Evolutionary conservation across 2,888 invertebrate species (phyloP).

Genomic region (Mylabris sibirica): DNA sequence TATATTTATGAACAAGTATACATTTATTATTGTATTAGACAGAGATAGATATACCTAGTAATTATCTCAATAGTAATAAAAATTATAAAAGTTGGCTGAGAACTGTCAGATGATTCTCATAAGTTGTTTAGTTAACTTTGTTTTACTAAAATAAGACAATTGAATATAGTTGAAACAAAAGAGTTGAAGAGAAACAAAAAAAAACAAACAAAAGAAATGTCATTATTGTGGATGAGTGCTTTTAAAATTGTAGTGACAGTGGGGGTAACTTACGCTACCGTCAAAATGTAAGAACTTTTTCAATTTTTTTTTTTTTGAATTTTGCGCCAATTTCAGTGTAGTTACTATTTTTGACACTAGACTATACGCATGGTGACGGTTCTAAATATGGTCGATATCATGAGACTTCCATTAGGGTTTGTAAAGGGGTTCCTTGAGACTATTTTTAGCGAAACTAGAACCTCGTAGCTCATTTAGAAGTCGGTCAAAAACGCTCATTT

Average conservation of each 20-base stretch:
- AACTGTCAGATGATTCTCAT: not conserved
- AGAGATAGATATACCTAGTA: not conserved
- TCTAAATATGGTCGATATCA: too few species aligned
- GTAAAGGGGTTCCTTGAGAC: too few species aligned
- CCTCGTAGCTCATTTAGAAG: too few species aligned
- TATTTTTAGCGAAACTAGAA: too few species aligned
- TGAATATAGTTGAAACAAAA: not conserved
- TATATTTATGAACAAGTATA: too few species aligned
- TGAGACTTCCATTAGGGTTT: too few species aligned
- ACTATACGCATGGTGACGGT: too few species aligned
- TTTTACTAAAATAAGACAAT: not conserved
- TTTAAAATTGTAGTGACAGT: conserved; percentile 71
- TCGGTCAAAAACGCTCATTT: too few species aligned
- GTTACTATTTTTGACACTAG: not conserved
- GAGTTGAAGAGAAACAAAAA: too few species aligned
- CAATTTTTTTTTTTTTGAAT: not conserved
- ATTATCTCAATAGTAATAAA: not conserved
- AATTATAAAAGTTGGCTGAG: not conserved
- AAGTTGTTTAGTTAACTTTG: not conserved
- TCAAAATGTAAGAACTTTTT: conserved; percentile 44
- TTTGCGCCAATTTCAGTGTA: too few species aligned
- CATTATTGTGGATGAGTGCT: conserved; percentile 70
- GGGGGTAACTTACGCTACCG: conserved; percentile 66
- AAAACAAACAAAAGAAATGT: conserved; percentile 63
- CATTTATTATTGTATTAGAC: not conserved